Base-by-base conservation (phyloP, 2,888 invertebrate genomes). In the Orchestes rusci region DNA sequence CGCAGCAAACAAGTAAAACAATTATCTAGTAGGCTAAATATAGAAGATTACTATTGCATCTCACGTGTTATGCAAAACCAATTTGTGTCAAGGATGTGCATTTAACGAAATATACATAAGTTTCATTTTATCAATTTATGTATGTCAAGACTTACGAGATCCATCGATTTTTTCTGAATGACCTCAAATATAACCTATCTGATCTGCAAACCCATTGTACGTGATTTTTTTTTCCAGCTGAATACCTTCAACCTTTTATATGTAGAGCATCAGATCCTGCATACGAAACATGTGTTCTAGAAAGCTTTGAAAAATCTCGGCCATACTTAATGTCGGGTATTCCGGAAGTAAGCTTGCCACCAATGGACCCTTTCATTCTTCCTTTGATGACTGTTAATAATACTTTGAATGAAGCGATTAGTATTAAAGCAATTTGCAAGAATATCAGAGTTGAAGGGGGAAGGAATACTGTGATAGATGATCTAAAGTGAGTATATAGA, bases 371-470 rank as follows among this genome's bases (percentile, higher is more conserved):
- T 0, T 73, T 87, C 51, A 67, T 64, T 7, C 70, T 87, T 10
- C 81, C 84, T 0, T 75, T 79, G 39, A 70, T 85, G 48, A 76
- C 77, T 54, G 75, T 86, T 51, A 78, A 80, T 61, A 77, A 84
- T 56, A 77, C 79, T 1, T 20, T 33, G 8, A 65, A 61, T 44
- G 79, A 83, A 1, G 76, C 82, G n/a, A 73, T 86, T 16, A 75
- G 75, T 47, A 61, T 87, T 12, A 79, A 78, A 53, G 83, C 85
- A 0, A 73, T 73, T 0, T 74, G 82, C 49, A 79, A 67, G 46
- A 75, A 86, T 50, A 75, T 83, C 38, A 73, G 72, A 55, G 73
- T 84, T 0, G 67, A 67, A 30, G 86, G 86, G 1, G 74, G 77
- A 7, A 76, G 78, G 0, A 70, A 77, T 42, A 81, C 80, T 55